Base-by-base conservation (phyloP, 30 jellyfish, hydroid and myxozoan species). In the Chrysaora quinquecirrha region DNA sequence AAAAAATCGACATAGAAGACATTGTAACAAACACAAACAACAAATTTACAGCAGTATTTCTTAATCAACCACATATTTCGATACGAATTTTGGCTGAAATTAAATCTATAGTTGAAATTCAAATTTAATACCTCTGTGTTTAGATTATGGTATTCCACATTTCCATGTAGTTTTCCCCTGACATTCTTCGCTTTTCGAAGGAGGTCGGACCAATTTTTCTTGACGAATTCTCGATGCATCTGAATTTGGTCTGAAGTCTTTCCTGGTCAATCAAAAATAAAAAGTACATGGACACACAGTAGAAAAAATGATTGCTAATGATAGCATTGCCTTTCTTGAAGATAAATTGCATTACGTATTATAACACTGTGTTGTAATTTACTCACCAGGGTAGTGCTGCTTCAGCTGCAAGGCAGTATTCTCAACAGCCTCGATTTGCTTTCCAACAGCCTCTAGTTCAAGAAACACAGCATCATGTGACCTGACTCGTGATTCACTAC, bases 231-330 rank as follows among this genome's bases (percentile, higher is more conserved):
- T 30, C 64, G 82, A 34, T 84, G 86, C 87, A 31, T 60, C 25
- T 63, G 76, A 29, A 84, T 64, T 71, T 84, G 95, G 31, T 84
- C 84, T 2, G 87, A 78, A 16, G 95, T 84, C 31, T 84, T 72
- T n/a, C 95, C 95, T 84, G 88, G n/a, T n/a, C n/a, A n/a, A n/a
- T n/a, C n/a, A n/a, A n/a, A n/a, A n/a, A n/a, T n/a, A n/a, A n/a
- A n/a, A n/a, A n/a, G n/a, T n/a, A n/a, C n/a, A n/a, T n/a, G n/a
- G n/a, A n/a, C n/a, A n/a, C n/a, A n/a, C n/a, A 38, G 54, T 38
- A 38, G 54, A 38, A 38, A 38, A 38, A 38, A n/a, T n/a, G 12
- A 47, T 47, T 47, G n/a, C n/a, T 11, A 12, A 47, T n/a, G n/a
- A 47, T 47, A 11, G n/a, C 62, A 47, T 11, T 12, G 47, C 34